Evolutionary conservation across 2,113 vertebrate genomes (phyloP).

Genomic region (Proteles cristata): DNA sequence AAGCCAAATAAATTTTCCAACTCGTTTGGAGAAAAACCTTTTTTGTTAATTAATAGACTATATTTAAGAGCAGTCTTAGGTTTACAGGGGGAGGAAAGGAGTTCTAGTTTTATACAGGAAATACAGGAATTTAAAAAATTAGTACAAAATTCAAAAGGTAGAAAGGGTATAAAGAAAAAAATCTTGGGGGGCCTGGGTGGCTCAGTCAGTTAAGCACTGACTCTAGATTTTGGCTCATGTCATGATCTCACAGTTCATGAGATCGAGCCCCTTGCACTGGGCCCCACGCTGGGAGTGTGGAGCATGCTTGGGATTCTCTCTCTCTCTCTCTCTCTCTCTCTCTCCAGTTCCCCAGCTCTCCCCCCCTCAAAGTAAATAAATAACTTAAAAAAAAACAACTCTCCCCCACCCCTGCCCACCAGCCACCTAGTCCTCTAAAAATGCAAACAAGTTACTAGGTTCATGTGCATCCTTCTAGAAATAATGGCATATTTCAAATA

Average conservation of each 20-base stretch:
- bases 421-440: not conserved
- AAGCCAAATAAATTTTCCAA: not conserved
- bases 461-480: not conserved
- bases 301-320: no score
- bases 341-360: no score
- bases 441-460: not conserved
- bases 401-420: not conserved
- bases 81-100: not conserved
- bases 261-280: no score
- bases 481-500: not conserved
- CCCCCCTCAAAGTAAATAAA: no score
- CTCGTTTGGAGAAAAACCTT: not conserved
- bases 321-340: no score
- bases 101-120: conserved; percentile 28
- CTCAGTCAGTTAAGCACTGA: no score
- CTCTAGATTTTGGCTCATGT: no score
- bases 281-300: no score
- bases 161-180: not conserved
- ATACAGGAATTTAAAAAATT: not conserved
- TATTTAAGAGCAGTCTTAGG: conserved; percentile 36
- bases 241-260: no score
- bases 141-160: not conserved
- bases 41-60: conserved; percentile 13
- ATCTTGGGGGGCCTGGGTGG: not conserved
- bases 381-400: not conserved